Percentiles rank a stretch among this genome's conserved stretches.
Conservation (phyloP, 1,140 invertebrate species). For the Lethocerus indicus region DNA sequence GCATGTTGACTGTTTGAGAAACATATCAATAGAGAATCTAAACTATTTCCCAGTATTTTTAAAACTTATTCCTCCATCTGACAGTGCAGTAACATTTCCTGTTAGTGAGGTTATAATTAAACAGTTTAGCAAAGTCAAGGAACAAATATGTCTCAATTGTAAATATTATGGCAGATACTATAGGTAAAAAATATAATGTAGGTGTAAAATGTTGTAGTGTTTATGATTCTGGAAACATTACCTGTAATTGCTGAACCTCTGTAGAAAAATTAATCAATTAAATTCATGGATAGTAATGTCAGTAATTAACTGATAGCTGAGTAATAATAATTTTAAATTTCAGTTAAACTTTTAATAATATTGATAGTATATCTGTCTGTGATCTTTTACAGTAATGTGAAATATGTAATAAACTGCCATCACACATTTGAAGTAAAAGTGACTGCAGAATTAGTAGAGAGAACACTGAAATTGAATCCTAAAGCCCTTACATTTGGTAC, state of each 20-base stretch:
- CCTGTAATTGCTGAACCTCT: too few relatives aligned
- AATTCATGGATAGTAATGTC: too few relatives aligned
- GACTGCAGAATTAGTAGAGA: constrained; percentile 19
- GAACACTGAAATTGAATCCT: constrained; percentile 17
- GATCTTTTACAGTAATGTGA: constrained; percentile 9
- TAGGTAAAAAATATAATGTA: background rate
- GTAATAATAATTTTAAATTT: too few relatives aligned
- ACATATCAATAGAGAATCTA: constrained; percentile 16
- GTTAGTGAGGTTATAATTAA: too few relatives aligned
- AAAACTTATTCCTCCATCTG: too few relatives aligned
- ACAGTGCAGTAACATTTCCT: too few relatives aligned
- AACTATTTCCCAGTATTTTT: constrained; percentile 20
- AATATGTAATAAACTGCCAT: constrained; percentile 22
- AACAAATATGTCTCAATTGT: constrained; percentile 15
- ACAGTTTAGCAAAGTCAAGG: too few relatives aligned
- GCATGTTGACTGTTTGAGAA: constrained; percentile 4
- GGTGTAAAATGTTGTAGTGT: constrained; percentile 14
- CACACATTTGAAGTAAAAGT: constrained; percentile 20
- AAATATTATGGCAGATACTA: constrained; percentile 13
- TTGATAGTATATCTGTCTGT: constrained; percentile 9
- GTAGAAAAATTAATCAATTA: too few relatives aligned
- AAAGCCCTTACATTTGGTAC: constrained; percentile 1
- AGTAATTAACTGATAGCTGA: too few relatives aligned
- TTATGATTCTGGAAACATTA: too few relatives aligned
- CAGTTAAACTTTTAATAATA: too few relatives aligned